phyloP scores from a whole-genome alignment of 2,888 invertebrate species.

The Oligia strigilis region DNA sequence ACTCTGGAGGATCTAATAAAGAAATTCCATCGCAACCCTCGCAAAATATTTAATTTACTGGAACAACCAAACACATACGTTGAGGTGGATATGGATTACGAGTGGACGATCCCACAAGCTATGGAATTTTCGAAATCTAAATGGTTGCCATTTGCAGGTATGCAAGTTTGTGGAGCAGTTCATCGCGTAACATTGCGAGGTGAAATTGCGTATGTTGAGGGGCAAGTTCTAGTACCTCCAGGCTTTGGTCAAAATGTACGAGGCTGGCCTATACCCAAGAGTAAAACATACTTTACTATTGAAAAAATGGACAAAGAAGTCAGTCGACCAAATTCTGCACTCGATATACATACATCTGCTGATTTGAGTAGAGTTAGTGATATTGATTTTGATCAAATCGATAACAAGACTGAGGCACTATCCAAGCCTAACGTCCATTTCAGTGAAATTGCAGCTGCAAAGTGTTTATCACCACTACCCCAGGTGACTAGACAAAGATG shows the following conservation, averaged over 20 bases:
- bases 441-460: conserved; percentile 85
- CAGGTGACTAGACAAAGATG: conserved; percentile 88
- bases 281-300: conserved; percentile 77
- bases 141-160: conserved; percentile 99
- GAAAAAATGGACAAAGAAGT: conserved; percentile 87
- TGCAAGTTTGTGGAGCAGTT: conserved; percentile 95
- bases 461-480: conserved; percentile 89
- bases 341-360: conserved; percentile 87
- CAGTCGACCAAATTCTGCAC: conserved; percentile 90
- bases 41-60: conserved; percentile 98
- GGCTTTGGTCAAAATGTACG: conserved; percentile 97
- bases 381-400: conserved; percentile 83
- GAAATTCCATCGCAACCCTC: conserved; percentile 98
- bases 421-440: conserved; percentile 91
- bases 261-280: conserved; percentile 91
- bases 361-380: conserved; percentile 84
- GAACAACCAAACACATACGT: conserved; percentile 99
- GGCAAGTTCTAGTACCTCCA: conserved; percentile 96
- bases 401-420: conserved; percentile 78
- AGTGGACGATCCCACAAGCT: conserved; percentile 96
- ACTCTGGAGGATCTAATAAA: conserved; percentile 97
- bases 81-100: conserved; percentile 98
- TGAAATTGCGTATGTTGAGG: conserved; percentile 98
- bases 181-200: conserved; percentile 98
- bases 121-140: conserved; percentile 97